Base-by-base conservation (phyloP, 1,140 invertebrate species). In the Trichonephila inaurata region DNA sequence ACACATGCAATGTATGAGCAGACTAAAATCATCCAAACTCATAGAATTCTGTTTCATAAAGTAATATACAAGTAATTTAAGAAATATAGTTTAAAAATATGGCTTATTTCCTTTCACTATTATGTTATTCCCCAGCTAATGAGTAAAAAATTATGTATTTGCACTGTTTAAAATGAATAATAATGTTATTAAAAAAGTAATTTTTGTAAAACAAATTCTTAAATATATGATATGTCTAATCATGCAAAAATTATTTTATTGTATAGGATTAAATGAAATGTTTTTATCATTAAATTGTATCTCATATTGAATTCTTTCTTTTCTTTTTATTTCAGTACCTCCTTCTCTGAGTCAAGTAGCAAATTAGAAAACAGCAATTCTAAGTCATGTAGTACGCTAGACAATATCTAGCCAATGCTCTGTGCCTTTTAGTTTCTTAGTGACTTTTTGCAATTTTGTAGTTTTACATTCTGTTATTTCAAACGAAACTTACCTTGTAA, bases 371-470 rank as follows among this genome's bases (percentile, higher is more conserved):
- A 64, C 93, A 94, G 72, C 93, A 94, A 94, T 85, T 94, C 93
- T 89, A 94, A 94, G 88, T 94, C 93, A 94, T 94, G 93, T 94
- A 94, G 93, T 62, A 94, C 88, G 93, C 88, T 94, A 94, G 93
- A 94, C 69, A 94, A 94, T 61, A 89, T 94, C 93, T 90, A 94
- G 92, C 85, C 40, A n/a, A 93, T 82, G 85, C 85, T 93, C 92
- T 88, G 92, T 93, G 92, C 92, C 92, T 93, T 93, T 93, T 93
- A 93, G 66, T 93, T 93, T 93, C 28, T 89, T 93, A 88, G 92
- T 58, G 60, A 93, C 51, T 88, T 92, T 89, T 93, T 93, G 85
- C 85, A 93, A 85, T 93, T 93, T 93, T 93, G 92, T 93, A 93
- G 92, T 87, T 92, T 92, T 92, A 92, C 91, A 92, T 86, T 93